Base-by-base conservation (phyloP, 2,113 vertebrate genomes). In the Python bivittatus region DNA sequence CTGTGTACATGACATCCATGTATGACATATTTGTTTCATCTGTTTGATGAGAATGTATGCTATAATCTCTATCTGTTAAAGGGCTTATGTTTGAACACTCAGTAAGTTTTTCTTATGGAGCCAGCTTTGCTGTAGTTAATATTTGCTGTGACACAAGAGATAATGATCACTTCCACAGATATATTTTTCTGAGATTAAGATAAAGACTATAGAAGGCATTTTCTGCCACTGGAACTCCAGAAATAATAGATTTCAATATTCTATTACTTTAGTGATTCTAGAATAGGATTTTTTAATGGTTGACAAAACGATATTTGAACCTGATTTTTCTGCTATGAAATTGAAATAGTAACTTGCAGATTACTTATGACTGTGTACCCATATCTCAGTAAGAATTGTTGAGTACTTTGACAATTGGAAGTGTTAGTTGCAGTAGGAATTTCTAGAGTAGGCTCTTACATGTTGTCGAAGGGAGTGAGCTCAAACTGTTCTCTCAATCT, bases 201-300 rank as follows among this genome's bases (percentile, higher is more conserved):
- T 54, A 54, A 92, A 52, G 42, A 53, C 48, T 89, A 6, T 61
- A 89, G 83, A 84, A 61, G 23, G n/a, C 20, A 84, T 38, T 84
- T 44, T 10, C 23, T 91, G 89, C 25, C 52, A 56, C 13, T 22
- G 33, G 8, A 11, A 23, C 61, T 95, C 94, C 93, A 94, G 95
- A 95, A 95, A 93, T 93, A 93, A 58, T 96, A 92, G 95, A 91
- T 94, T 95, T 88, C 91, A 72, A 95, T 93, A 94, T 96, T 95
- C 93, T 92, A 91, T 87, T 88, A 92, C 93, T 84, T 58, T 89
- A 27, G 44, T n/a, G 42, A 3, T 54, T 61, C n/a, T 33, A 85
- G 88, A 92, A 25, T 25, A 85, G 23, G 17, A 61, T 54, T 64
- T 23, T 6, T 61, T 2, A 27, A n/a, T 38, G n/a, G 42, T 8